A percentile compares a stretch with the other conserved stretches of the same genome.
These are phyloP conservation scores for Copidosoma floridanum DNA, from an alignment of 1,140 invertebrate genomes.

Conservation along the genomic window DNA sequence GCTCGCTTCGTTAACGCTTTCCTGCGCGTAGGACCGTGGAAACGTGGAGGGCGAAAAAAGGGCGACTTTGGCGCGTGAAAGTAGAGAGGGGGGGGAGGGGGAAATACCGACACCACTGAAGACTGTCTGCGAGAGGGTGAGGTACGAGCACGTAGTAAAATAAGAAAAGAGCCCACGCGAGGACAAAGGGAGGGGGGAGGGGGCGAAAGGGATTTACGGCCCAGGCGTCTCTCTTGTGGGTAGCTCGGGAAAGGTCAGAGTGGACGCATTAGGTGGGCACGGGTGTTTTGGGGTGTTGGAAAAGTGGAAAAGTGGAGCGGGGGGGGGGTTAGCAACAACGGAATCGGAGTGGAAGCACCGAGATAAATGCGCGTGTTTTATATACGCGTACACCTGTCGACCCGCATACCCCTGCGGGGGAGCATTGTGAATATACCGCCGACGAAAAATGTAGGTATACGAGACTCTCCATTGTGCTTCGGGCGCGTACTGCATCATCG, in stretches of 20 bases:
- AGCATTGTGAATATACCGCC: slow-evolving; percentile 1
- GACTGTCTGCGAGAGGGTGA: no score
- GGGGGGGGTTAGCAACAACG: no score
- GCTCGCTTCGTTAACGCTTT: no score
- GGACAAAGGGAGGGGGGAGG: not conserved
- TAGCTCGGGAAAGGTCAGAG: no score
- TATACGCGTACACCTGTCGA: no score
- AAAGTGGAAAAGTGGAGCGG: no score
- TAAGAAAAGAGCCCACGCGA: not conserved
- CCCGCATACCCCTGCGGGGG: no score
- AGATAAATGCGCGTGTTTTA: slow-evolving; percentile 12
- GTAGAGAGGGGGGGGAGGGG: not conserved
- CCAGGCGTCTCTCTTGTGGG: no score
- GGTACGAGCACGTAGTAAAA: not conserved
- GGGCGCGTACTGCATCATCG: no score
- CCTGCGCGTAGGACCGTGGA: not conserved
- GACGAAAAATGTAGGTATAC: slow-evolving; percentile 8
- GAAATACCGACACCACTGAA: slow-evolving; percentile 12
- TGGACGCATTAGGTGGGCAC: no score
- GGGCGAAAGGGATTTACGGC: slow-evolving; percentile 13
- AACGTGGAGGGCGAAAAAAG: not conserved
- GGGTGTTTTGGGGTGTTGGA: no score
- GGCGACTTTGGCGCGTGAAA: not conserved
- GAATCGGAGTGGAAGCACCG: slow-evolving; percentile 5
- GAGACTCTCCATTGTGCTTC: no score